phyloP scores from a whole-genome alignment of 2,113 vertebrate species.

The Salvelinus sp. region DNA sequence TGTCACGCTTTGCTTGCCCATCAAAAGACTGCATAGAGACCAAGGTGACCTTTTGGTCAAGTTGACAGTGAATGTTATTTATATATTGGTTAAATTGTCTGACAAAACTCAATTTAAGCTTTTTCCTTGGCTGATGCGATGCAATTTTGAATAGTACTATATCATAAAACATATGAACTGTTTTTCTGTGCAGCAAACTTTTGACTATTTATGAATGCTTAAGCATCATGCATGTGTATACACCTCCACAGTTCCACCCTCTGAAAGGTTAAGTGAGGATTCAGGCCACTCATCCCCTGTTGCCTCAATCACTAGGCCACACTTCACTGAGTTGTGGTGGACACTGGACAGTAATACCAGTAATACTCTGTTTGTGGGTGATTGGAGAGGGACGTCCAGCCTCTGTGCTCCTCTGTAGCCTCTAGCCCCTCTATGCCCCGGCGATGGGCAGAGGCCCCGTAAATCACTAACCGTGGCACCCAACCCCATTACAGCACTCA shows the following conservation, averaged over 20 bases:
- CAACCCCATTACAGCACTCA: slow-evolving; percentile 70
- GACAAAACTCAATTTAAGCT: too few species aligned
- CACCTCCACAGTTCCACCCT: slow-evolving; percentile 36
- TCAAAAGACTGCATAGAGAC: slow-evolving; percentile 55
- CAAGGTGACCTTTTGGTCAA: slow-evolving; percentile 57
- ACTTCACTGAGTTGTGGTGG: slow-evolving; percentile 23
- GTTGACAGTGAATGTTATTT: slow-evolving; percentile 47
- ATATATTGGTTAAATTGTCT: not conserved
- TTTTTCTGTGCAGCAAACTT: slow-evolving; percentile 21
- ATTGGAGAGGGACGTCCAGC: not conserved
- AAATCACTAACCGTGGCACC: slow-evolving; percentile 54
- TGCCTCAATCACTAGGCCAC: slow-evolving; percentile 18
- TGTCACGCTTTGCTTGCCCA: slow-evolving; percentile 69
- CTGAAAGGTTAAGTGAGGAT: slow-evolving; percentile 58
- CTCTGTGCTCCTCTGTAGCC: slow-evolving; percentile 7
- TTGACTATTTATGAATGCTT: slow-evolving; percentile 30
- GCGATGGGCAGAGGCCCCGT: slow-evolving; percentile 39
- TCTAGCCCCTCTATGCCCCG: slow-evolving; percentile 18
- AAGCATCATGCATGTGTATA: slow-evolving; percentile 47
- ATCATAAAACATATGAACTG: too few species aligned
- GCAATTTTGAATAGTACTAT: too few species aligned
- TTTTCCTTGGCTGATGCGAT: too few species aligned
- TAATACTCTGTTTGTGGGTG: not conserved
- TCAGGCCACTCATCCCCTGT: slow-evolving; percentile 16
- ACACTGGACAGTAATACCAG: slow-evolving; percentile 9